phyloP scores from a whole-genome alignment of 2,888 invertebrate genomes.

The Formica aserva region DNA sequence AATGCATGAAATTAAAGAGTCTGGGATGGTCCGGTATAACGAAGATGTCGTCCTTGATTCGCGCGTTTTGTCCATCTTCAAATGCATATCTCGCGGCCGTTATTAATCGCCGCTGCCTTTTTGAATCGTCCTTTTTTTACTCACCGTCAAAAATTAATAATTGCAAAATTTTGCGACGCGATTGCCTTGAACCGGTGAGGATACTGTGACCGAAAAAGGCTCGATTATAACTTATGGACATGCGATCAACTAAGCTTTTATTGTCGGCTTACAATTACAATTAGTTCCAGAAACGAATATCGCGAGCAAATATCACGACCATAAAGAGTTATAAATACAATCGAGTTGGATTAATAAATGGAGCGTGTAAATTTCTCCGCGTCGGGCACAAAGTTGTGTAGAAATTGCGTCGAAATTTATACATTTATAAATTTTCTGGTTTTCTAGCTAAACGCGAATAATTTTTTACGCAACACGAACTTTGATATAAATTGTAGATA shows the following conservation, averaged over 20 bases:
- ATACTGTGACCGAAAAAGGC: slow-evolving; percentile 18
- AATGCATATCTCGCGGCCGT: slow-evolving; percentile 3
- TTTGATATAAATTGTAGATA: neutral
- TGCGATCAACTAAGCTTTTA: slow-evolving; percentile 3
- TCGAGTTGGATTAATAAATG: slow-evolving; percentile 19
- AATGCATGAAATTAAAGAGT: slow-evolving; percentile 25
- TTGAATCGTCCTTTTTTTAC: neutral
- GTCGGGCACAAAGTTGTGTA: neutral
- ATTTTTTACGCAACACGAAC: neutral
- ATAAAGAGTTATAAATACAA: slow-evolving; percentile 26
- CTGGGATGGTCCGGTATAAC: neutral
- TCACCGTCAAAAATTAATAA: neutral
- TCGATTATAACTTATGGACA: neutral
- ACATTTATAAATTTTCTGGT: neutral
- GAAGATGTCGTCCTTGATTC: slow-evolving; percentile 46
- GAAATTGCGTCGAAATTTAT: neutral
- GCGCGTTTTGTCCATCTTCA: slow-evolving; percentile 28
- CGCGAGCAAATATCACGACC: neutral
- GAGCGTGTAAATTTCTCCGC: slow-evolving; percentile 7
- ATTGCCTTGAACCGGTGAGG: slow-evolving; percentile 3
- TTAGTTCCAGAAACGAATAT: neutral
- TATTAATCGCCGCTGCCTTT: slow-evolving; percentile 20
- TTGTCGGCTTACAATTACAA: neutral
- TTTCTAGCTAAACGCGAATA: neutral
- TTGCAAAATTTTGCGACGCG: slow-evolving; percentile 6